Conservation (phyloP, 1,140 invertebrate genomes). For the Danaus melanippus region DNA sequence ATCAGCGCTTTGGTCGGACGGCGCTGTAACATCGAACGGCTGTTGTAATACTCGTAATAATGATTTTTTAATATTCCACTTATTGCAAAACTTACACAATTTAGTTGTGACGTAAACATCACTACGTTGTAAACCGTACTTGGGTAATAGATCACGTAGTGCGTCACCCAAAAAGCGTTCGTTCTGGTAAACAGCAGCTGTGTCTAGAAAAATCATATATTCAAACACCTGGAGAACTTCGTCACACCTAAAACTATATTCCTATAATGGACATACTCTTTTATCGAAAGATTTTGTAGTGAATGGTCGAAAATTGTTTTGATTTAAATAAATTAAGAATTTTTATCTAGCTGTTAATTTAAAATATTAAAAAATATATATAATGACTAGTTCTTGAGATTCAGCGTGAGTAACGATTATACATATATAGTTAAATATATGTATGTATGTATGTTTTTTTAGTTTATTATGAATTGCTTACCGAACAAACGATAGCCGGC, state of each 20-base stretch:
- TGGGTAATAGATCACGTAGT: constrained; percentile 75
- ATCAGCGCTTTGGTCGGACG: constrained; percentile 77
- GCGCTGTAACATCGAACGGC: constrained; percentile 69
- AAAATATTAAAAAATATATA: too few species aligned
- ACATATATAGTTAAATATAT: too few species aligned
- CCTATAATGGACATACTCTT: too few species aligned
- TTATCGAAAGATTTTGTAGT: too few species aligned
- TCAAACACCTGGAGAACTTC: not conserved
- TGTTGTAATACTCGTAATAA: not conserved
- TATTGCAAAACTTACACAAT: constrained; percentile 72
- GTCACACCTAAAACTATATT: too few species aligned
- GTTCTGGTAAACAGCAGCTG: constrained; percentile 83
- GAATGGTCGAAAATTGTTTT: not conserved
- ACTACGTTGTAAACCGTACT: constrained; percentile 76
- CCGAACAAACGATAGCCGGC: constrained; percentile 76
- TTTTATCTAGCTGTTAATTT: too few species aligned
- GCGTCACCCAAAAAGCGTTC: constrained; percentile 79
- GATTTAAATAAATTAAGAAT: constrained; percentile 8
- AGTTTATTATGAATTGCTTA: constrained; percentile 32
- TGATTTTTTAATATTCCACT: not conserved
- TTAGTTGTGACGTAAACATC: constrained; percentile 89
- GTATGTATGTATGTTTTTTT: not conserved
- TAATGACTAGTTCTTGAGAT: too few species aligned
- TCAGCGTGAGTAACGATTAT: too few species aligned
- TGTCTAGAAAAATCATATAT: constrained; percentile 73